Percentiles rank a stretch among this genome's conserved stretches.
These are phyloP conservation scores for Asbolus verrucosus DNA, from an alignment of 1,140 invertebrate genomes.

Conservation along the genomic window DNA sequence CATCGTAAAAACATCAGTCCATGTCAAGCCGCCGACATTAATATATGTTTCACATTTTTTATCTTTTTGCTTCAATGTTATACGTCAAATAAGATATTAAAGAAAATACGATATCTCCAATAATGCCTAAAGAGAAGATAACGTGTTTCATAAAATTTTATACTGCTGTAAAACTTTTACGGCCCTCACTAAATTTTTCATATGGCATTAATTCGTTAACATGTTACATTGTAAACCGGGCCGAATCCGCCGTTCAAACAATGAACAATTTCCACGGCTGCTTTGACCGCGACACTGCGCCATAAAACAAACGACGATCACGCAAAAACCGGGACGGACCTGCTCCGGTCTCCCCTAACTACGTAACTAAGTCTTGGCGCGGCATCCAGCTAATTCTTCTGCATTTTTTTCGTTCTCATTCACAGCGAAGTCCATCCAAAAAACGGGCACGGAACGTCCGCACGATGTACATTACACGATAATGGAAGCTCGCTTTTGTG, in stretches of 20 bases:
- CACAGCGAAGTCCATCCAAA: too few relatives aligned
- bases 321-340: neutral
- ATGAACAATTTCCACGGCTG: conserved; percentile 20
- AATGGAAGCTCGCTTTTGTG: too few relatives aligned
- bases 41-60: conserved; percentile 34
- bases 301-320: conserved; percentile 13
- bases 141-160: conserved; percentile 45
- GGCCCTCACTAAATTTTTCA: conserved; percentile 32
- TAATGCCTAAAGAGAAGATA: conserved; percentile 39
- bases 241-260: conserved; percentile 23
- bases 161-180: conserved; percentile 41
- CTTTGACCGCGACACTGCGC: conserved; percentile 12
- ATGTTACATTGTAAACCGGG: conserved; percentile 36
- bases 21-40: conserved; percentile 20
- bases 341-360: too few relatives aligned
- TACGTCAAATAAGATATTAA: conserved; percentile 34
- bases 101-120: conserved; percentile 36
- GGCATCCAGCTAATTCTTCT: too few relatives aligned
- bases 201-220: conserved; percentile 36
- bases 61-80: conserved; percentile 24
- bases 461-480: too few relatives aligned
- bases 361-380: too few relatives aligned
- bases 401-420: too few relatives aligned
- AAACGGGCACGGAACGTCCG: too few relatives aligned
- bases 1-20: conserved; percentile 18